A percentile compares a stretch with the other conserved stretches of the same genome.
These are phyloP conservation scores for Trissonchulus sp. DNA, from an alignment of 2,888 invertebrate genomes.

Conservation along the genomic window DNA sequence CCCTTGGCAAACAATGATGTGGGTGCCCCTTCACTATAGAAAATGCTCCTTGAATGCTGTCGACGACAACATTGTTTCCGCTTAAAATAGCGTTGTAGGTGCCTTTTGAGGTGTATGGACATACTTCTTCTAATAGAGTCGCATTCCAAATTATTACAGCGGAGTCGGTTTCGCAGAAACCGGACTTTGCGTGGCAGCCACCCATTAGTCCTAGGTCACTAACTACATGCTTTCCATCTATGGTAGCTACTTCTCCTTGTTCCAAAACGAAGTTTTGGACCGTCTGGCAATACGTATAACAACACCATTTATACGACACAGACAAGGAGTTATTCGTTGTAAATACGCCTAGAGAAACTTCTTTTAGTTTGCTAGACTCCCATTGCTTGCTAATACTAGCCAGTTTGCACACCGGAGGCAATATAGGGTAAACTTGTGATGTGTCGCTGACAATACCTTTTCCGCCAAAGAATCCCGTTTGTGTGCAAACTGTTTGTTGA, in stretches of 20 bases:
- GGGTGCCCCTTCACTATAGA: background rate
- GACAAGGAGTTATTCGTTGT: background rate
- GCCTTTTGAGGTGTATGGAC: background rate
- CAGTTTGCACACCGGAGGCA: background rate
- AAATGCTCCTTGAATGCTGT: background rate
- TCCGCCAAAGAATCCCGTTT: background rate
- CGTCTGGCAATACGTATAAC: background rate
- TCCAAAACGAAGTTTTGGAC: background rate
- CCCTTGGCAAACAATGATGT: background rate
- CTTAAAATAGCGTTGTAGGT: background rate
- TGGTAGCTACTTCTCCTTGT: background rate
- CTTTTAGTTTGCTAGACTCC: background rate
- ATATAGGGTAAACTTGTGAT: background rate
- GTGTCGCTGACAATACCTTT: background rate
- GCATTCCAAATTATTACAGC: slow-evolving; percentile 5
- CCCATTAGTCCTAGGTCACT: slow-evolving; percentile 13
- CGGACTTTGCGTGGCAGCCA: background rate
- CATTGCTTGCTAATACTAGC: background rate
- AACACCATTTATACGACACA: slow-evolving; percentile 7
- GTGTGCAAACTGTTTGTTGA: background rate
- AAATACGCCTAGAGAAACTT: background rate
- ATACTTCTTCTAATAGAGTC: background rate
- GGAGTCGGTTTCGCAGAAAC: background rate
- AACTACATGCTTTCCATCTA: background rate
- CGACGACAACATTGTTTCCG: background rate